These are phyloP conservation scores for Cenopis cana DNA, from an alignment of 2,888 invertebrate species.

Conservation along the genomic window DNA sequence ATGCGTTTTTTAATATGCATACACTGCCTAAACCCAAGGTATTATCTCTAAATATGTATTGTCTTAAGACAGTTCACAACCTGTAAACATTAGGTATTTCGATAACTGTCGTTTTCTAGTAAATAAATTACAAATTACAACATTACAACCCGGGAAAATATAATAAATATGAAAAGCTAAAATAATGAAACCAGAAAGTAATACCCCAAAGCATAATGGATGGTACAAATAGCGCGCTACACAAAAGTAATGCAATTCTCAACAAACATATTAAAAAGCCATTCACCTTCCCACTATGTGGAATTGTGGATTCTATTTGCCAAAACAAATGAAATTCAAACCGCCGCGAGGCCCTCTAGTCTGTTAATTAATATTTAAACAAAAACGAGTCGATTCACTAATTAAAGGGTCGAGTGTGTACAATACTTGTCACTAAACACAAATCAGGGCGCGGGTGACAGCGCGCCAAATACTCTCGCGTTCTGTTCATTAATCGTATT, in stretches of 20 bases:
- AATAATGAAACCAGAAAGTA: neutral
- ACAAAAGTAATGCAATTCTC: neutral
- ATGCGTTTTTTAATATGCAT: too few relatives aligned
- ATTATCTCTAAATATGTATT: too few relatives aligned
- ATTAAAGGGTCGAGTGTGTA: conserved; percentile 27
- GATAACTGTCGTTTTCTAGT: neutral
- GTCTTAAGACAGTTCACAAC: neutral
- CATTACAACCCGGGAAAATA: neutral
- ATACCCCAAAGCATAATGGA: neutral
- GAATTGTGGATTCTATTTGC: conserved; percentile 11
- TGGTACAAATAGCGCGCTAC: conserved; percentile 7
- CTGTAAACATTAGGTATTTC: neutral
- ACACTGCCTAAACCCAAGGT: too few relatives aligned
- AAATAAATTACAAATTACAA: too few relatives aligned
- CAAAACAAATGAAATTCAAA: conserved; percentile 26
- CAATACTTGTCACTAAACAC: conserved; percentile 28
- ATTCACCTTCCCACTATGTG: conserved; percentile 1
- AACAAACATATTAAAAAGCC: conserved; percentile 12
- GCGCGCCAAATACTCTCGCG: conserved; percentile 15
- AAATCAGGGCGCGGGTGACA: conserved; percentile 20
- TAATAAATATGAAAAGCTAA: neutral
- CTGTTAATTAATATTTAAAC: conserved; percentile 34
- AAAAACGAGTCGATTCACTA: conserved; percentile 32
- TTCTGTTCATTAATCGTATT: neutral
- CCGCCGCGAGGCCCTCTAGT: conserved; percentile 13